A percentile compares a stretch with the other conserved stretches of the same genome.
phyloP scores from a whole-genome alignment of 2,113 vertebrate species.

The Oryzias melastigma region DNA sequence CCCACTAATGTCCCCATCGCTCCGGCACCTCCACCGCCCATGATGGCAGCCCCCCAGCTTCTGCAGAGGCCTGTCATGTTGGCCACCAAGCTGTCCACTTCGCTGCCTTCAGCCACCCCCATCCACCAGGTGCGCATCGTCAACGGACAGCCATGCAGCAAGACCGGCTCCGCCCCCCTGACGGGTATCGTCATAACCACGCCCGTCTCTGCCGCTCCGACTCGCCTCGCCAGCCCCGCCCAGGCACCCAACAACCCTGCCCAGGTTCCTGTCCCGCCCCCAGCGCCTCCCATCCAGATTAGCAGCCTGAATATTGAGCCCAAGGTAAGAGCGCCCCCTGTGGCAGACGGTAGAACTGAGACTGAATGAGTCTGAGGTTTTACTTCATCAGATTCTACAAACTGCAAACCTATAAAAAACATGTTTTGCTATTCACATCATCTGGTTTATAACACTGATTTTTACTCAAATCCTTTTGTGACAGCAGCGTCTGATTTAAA shows the following conservation, averaged over 20 bases:
- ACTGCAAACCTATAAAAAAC: too few relatives aligned
- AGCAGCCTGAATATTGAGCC: constrained; percentile 90
- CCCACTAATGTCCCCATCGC: constrained; percentile 96
- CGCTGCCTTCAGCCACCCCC: constrained; percentile 87
- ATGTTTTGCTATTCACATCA: too few relatives aligned
- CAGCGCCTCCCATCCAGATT: constrained; percentile 89
- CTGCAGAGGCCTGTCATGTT: constrained; percentile 95
- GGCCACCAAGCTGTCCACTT: constrained; percentile 89
- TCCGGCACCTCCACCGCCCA: constrained; percentile 93
- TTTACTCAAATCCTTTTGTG: too few relatives aligned
- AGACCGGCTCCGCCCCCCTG: constrained; percentile 76
- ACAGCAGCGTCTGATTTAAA: too few relatives aligned
- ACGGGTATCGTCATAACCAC: constrained; percentile 95
- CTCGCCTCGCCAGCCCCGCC: constrained; percentile 82
- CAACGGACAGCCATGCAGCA: constrained; percentile 88
- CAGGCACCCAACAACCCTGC: constrained; percentile 55
- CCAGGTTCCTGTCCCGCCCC: constrained; percentile 43
- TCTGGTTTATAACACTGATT: too few relatives aligned
- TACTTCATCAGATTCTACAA: too few relatives aligned
- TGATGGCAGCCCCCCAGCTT: constrained; percentile 95
- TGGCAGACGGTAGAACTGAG: not conserved
- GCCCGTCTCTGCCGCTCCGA: constrained; percentile 58
- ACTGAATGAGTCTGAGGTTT: not conserved
- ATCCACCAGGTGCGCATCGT: constrained; percentile 97
- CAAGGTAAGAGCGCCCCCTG: constrained; percentile 77